Conservation (phyloP, 2,888 invertebrate genomes). For the Augochlorella aurata region DNA sequence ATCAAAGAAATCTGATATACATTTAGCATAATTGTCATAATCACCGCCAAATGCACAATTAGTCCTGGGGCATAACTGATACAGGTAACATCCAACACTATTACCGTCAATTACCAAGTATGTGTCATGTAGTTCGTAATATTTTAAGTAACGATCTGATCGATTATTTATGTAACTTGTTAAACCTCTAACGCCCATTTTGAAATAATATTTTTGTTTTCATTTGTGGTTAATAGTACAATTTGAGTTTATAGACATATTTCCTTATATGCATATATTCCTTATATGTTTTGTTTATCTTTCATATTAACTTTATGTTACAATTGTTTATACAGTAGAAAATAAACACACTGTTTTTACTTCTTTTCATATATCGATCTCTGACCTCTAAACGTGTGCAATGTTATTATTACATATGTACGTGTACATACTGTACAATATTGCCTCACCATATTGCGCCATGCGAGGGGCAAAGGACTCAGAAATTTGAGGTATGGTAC, state of each 20-base stretch:
- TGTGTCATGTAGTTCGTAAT: conserved; percentile 86
- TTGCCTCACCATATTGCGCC: too few species aligned
- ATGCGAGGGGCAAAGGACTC: too few species aligned
- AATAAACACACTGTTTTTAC: neutral
- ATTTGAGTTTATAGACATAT: neutral
- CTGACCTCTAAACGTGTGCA: neutral
- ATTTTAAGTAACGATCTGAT: conserved; percentile 86
- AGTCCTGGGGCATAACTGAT: conserved; percentile 84
- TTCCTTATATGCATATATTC: neutral
- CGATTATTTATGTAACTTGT: conserved; percentile 90
- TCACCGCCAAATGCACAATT: conserved; percentile 92
- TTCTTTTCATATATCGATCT: neutral
- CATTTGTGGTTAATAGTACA: neutral
- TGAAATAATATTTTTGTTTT: neutral
- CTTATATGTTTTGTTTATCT: neutral
- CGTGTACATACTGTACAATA: too few species aligned
- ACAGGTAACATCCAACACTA: conserved; percentile 88
- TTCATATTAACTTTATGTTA: neutral
- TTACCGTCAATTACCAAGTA: conserved; percentile 91
- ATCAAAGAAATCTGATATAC: conserved; percentile 87
- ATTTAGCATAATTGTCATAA: conserved; percentile 89
- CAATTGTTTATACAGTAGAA: neutral
- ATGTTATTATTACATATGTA: neutral
- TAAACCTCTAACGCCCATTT: conserved; percentile 91
- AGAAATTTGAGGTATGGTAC: too few species aligned